Evolutionary conservation across 2,113 vertebrate genomes (phyloP), one percentile per base, ranked within the genome.

Genomic region (Microtus pennsylvanicus): DNA sequence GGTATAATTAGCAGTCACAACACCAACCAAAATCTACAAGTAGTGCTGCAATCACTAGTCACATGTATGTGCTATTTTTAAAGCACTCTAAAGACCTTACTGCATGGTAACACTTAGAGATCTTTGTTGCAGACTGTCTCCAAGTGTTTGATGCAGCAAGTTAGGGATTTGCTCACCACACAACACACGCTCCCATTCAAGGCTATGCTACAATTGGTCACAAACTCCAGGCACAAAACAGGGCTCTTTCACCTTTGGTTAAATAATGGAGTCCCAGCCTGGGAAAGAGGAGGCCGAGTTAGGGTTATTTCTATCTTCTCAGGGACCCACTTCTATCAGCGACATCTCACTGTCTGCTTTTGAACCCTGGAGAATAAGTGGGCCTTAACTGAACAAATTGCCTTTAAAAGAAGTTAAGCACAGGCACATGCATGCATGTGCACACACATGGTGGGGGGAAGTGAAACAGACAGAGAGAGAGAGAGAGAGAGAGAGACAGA

Each of bases 301-400:
- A 65, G 55, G 33, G 22, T 47, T 80, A 65, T 50, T 72, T 58
- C 63, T 74, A 4, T 74, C 0, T 55, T 86, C 89, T 76, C 30
- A 87, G 94, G 50, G 69, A 74, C 0, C 94, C 94, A 55, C 14
- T 97, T 94, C 94, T 5, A 1, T 76, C 47, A 85, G 81, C 97
- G 52, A 97, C 97, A 96, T 96, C 88, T 97, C 33, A 78, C 90
- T 93, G 96, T 97, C 97, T 98, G 96, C 89, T 96, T 98, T 70
- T 97, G 98, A 98, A 98, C 97, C 97, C 97, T 97, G 94, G 95
- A 96, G 98, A 99, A 98, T 96, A 98, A 98, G 90, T 90, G 42
- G 38, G 93, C 75, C 30, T 98, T 98, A 97, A 89, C 94, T 97
- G 97, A 98, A 70, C 98, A 98, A 98, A 98, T 93, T 97, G 47